Percentiles rank a stretch among this genome's conserved stretches.
phyloP scores from a whole-genome alignment of 2,113 vertebrate species.

The Brachypodius melanocephalos region DNA sequence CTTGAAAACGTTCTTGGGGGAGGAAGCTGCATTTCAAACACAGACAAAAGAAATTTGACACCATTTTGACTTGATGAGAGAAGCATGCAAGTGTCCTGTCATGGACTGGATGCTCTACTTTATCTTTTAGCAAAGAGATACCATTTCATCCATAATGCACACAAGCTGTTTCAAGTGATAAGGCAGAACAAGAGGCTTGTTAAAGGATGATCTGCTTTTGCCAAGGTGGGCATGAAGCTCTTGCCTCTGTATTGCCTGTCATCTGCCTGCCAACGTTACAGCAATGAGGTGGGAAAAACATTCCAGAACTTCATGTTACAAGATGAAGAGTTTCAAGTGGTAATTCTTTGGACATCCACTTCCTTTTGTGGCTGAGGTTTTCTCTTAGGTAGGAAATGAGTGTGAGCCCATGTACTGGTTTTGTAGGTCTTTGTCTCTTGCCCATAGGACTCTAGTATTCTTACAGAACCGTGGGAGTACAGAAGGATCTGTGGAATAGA shows the following conservation, averaged over 20 bases:
- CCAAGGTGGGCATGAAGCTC: not conserved
- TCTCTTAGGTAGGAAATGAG: not conserved
- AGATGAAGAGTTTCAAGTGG: not conserved
- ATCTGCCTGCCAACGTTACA: not conserved
- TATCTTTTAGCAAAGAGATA: not conserved
- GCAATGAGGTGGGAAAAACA: not conserved
- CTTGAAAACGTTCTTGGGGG: not conserved
- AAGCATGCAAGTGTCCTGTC: not conserved
- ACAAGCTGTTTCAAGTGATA: not conserved
- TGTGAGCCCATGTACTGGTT: not conserved
- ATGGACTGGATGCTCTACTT: not conserved
- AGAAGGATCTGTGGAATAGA: not conserved
- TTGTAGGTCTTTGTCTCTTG: not conserved
- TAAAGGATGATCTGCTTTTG: not conserved
- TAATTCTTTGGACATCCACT: not conserved
- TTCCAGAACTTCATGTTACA: not conserved
- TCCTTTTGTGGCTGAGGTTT: not conserved
- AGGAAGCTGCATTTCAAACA: not conserved
- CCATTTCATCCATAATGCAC: not conserved
- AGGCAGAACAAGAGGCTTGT: not conserved
- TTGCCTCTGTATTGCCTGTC: not conserved
- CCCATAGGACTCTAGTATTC: not conserved
- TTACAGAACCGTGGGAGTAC: not conserved
- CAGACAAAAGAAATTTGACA: conserved; percentile 10
- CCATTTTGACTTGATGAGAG: not conserved